Percentiles rank a stretch among this genome's conserved stretches.
These are phyloP conservation scores for Cyprinodon brontotheroides DNA, from an alignment of 2,113 vertebrate species.

Conservation along the genomic window DNA sequence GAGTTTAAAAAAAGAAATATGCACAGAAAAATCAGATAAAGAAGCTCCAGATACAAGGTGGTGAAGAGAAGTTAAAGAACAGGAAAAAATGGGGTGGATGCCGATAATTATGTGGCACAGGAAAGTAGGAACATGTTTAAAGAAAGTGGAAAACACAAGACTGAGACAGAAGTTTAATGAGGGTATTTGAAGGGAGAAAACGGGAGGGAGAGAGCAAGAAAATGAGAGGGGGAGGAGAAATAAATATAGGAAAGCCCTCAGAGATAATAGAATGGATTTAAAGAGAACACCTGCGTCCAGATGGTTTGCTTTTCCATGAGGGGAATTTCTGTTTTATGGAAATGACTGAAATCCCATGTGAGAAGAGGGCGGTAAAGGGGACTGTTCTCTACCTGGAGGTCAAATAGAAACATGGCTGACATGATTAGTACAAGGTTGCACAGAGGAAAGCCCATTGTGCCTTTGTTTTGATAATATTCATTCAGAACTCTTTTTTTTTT, in stretches of 20 bases:
- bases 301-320: conserved; percentile 54
- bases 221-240: conserved; percentile 25
- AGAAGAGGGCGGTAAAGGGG: conserved; percentile 8
- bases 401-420: conserved; percentile 30
- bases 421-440: conserved; percentile 1
- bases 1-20: conserved; percentile 8
- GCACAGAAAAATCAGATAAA: not conserved
- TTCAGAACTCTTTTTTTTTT: not conserved
- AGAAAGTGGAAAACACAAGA: conserved; percentile 14
- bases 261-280: conserved; percentile 52
- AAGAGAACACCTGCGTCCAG: conserved; percentile 62
- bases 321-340: conserved; percentile 15
- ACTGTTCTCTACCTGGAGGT: conserved; percentile 26
- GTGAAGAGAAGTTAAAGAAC: conserved; percentile 2
- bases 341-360: conserved; percentile 30
- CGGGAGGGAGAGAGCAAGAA: not conserved
- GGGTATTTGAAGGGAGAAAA: conserved; percentile 24
- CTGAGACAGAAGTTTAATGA: conserved; percentile 33
- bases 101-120: conserved; percentile 2
- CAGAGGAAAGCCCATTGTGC: conserved; percentile 20
- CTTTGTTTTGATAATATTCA: not conserved
- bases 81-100: not conserved
- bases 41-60: not conserved
- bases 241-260: conserved; percentile 31
- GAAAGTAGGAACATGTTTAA: conserved; percentile 4